Base-by-base conservation (phyloP, 2,888 invertebrate species). In the Dromius quadrimaculatus region DNA sequence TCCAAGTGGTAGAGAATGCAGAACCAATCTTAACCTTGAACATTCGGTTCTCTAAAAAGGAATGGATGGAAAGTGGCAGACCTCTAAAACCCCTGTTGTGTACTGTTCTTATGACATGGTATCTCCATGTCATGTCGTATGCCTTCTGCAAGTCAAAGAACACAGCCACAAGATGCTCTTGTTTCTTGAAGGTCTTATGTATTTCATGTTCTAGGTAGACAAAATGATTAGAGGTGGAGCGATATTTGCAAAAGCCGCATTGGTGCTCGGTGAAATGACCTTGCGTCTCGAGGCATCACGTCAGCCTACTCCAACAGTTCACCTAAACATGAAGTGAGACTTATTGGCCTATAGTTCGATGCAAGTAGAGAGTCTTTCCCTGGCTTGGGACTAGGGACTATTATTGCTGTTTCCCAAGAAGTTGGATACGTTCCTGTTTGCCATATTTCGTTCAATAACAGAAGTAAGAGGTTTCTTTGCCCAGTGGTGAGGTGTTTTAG, bases 61-160 rank as follows among this genome's bases (percentile, higher is more conserved):
- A n/a, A n/a, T n/a, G n/a, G n/a, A n/a, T n/a, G n/a, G n/a, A 15
- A 8, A 3, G 19, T 6, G 45, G 45, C 8, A 34, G 8, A 19
- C 9, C 11, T 11, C 47, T 23, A 13, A 74, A 63, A 5, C 71
- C 50, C 5, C 61, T 28, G 19, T 71, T 32, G 4, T 11, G 8
- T 3, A 74, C 62, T 6, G 72, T 69, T 38, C 71, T 19, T 6
- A 74, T 17, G 0, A 74, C 54, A 23, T 73, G 32, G n/a, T 70
- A 63, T 43, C 43, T 68, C 74, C 73, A 75, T 1, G 73, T 50
- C 19, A 19, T 65, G 28, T 74, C 73, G 17, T 72, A 75, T 0
- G 74, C 74, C 34, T 75, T 74, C 41, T 75, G 73, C 6, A 74
- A 38, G 15, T 73, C 72, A 28, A 74, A 28, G 8, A 68, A 73